Base-by-base conservation (phyloP, 2,888 invertebrate species). In the Elgonia sp. region DNA sequence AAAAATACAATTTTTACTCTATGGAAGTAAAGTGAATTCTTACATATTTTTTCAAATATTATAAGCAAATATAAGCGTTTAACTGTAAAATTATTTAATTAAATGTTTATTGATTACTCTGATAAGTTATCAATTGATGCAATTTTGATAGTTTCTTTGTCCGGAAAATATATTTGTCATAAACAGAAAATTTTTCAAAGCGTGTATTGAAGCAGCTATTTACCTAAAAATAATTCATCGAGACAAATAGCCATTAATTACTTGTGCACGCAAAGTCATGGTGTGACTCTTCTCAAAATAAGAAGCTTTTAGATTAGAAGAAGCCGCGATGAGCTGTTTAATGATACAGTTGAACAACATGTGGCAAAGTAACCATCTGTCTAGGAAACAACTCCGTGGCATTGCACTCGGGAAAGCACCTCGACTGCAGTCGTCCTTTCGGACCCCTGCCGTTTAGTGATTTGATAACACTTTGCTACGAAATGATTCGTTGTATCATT, bases 281-380 rank as follows among this genome's bases (percentile, higher is more conserved):
- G n/a, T 29, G 18, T 67, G 53, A 42, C 42, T 57, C 46, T 39
- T 7, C 42, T 67, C 20, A 67, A 79, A 67, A 60, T 69, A 60
- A 80, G 65, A 12, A 80, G 69, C 82, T 75, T 75, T 42, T 37
- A 75, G 65, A 73, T 70, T 55, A 55, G 65, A 82, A 55, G 67
- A 40, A 57, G 65, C 57, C 67, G 42, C 67, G 39, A 75, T 67
- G 42, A 37, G 67, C 67, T 75, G 57, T 83, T 83, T 83, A 83
- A 83, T 82, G 73, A 73, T 73, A 39, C 82, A 67, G 65, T 76
- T 83, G 83, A 83, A 69, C 70, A 72, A 60, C 84, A 84, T 84
- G 84, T 79, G 79, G 72, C 67, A 77, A 84, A 72, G 76, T 18
- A 60, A 46, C 69, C 84, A 84, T 77, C 84, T 76, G 84, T 84